A percentile compares a stretch with the other conserved stretches of the same genome.
Conservation (phyloP, 1,140 invertebrate genomes). For the Dolichoris vasculosae region DNA sequence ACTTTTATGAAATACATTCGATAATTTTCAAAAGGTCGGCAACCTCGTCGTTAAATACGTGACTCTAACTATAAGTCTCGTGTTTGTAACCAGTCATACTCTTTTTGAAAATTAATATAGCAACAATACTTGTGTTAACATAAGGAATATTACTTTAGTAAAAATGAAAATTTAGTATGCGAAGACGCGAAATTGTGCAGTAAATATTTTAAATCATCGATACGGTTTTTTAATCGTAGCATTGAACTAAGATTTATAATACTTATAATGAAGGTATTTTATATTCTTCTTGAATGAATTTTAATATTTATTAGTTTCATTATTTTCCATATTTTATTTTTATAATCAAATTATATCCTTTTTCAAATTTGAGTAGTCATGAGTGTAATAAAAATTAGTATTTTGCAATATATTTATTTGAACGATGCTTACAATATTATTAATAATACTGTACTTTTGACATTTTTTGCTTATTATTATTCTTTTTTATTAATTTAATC, state of each 20-base stretch:
- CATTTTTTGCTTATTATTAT: no score
- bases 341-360: neutral
- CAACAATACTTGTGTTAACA: neutral
- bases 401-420: no score
- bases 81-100: neutral
- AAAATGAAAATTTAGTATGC: neutral
- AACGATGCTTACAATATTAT: no score
- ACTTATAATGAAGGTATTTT: neutral
- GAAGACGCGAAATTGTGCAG: neutral
- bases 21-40: neutral
- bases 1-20: neutral
- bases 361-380: no score
- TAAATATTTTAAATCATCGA: neutral
- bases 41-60: slow-evolving; percentile 7
- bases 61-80: neutral
- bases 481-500: no score
- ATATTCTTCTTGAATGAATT: neutral
- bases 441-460: no score
- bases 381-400: no score
- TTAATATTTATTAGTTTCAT: neutral
- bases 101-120: slow-evolving; percentile 5
- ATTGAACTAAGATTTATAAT: neutral
- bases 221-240: neutral
- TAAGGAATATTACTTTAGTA: neutral
- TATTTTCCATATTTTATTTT: neutral